Conservation (phyloP, 2,113 vertebrate species). For the Acanthochromis polyacanthus region DNA sequence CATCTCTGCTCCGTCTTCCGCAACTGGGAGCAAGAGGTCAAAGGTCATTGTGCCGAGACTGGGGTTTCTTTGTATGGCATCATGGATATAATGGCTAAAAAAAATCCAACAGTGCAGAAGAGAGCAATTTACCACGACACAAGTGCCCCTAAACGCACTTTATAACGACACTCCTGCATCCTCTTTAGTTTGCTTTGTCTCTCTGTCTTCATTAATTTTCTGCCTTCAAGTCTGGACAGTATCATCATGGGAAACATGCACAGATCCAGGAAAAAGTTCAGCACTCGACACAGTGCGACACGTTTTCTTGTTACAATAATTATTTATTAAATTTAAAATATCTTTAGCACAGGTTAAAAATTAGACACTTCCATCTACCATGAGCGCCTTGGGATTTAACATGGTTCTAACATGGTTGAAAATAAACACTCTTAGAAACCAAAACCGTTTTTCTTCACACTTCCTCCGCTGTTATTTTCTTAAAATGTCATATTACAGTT, state of each 20-base stretch:
- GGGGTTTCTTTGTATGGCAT: constrained; percentile 30
- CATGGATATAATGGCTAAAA: constrained; percentile 20
- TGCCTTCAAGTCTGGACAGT: not conserved
- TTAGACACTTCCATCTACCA: constrained; percentile 84
- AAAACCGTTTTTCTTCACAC: constrained; percentile 50
- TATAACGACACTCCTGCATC: constrained; percentile 2
- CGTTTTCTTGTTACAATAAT: constrained; percentile 84
- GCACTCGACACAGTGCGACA: constrained; percentile 37
- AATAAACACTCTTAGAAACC: constrained; percentile 83
- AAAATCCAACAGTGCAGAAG: constrained; percentile 3
- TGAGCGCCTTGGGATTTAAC: constrained; percentile 79
- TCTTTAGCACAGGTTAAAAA: constrained; percentile 89
- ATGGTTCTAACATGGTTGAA: constrained; percentile 80
- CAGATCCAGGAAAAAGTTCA: constrained; percentile 19
- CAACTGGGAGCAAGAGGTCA: constrained; percentile 32
- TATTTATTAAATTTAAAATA: constrained; percentile 91
- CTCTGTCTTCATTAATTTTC: not conserved
- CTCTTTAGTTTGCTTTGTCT: constrained; percentile 10
- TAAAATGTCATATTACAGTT: constrained; percentile 72
- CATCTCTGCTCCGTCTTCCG: not conserved
- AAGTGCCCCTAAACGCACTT: not conserved
- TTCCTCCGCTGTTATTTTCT: constrained; percentile 51
- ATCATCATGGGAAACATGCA: not conserved
- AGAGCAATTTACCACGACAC: constrained; percentile 1
- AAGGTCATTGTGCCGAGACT: constrained; percentile 46